Evolutionary conservation across 2,113 vertebrate genomes (phyloP), one percentile per base, ranked within the genome.

Genomic region (Oxygymnocypris stewartii): DNA sequence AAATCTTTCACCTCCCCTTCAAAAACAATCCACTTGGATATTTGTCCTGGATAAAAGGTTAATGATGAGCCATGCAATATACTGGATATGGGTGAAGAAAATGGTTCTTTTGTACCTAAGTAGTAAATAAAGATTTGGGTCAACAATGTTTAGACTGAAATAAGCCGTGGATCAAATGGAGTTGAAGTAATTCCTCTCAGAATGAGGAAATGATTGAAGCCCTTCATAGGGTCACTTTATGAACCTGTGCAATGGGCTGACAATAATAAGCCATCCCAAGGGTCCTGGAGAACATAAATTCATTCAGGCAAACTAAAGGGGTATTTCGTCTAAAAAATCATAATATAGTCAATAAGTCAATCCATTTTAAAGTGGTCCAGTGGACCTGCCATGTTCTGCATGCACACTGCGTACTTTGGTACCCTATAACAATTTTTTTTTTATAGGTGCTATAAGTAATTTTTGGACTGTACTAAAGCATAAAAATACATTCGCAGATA

Each of bases 251-350:
- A 76, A 76, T 49, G 42, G 42, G 12, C n/a, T 49, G 74, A 13
- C 6, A 49, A 25, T 76, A 76, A 76, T 47, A 47, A 49, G 74
- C 74, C 73, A 47, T 49, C 40, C 42, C 40, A 13, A 13, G 23
- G 13, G 73, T 76, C 42, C 74, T 28, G n/a, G 28, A 49, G 42
- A 13, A 76, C 42, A 76, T 76, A 25, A 49, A 76, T 76, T 44
- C 74, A 76, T 76, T 76, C 74, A 76, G 42, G 74, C 74, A 76
- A 76, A 28, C 42, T 47, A 76, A 76, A 76, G 6, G 12, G 73
- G 5, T 47, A 76, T 40, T 25, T 47, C 12, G 25, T 75, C 40
- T 28, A 76, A 47, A 47, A 13, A 13, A 9, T 40, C 1, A 73
- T 40, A 40, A 40, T 73, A 23, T 73, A 23, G 35, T 37, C 35